Evolutionary conservation across 1,140 invertebrate species (phyloP).

Genomic region (Pachyrhynchus sulphureomaculatus): DNA sequence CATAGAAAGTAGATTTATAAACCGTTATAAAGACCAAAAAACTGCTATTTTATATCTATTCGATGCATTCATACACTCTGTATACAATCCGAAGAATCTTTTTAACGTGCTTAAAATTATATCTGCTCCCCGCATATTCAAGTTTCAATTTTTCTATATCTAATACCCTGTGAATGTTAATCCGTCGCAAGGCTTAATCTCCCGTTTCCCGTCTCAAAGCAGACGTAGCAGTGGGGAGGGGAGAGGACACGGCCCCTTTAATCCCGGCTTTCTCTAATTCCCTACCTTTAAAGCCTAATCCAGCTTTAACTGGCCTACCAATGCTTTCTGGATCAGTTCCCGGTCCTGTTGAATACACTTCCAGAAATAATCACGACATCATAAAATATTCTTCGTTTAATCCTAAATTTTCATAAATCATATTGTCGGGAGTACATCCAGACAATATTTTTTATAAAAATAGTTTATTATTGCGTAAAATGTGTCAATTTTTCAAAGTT

Average conservation of each 20-base stretch:
- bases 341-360: conserved; percentile 31
- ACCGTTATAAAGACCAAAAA: too few relatives aligned
- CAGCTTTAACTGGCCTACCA: conserved; percentile 54
- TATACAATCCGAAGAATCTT: not conserved
- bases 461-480: too few relatives aligned
- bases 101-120: conserved; percentile 18
- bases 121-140: conserved; percentile 21
- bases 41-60: too few relatives aligned
- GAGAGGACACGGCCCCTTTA: conserved; percentile 49
- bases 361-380: conserved; percentile 25
- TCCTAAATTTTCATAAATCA: conserved; percentile 7
- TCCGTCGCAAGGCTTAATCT: conserved; percentile 46
- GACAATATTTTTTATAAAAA: too few relatives aligned
- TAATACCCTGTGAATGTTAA: conserved; percentile 49
- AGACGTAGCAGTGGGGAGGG: conserved; percentile 19
- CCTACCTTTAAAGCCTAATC: conserved; percentile 55
- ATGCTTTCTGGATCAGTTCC: conserved; percentile 37
- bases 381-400: conserved; percentile 17
- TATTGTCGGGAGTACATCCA: too few relatives aligned
- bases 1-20: too few relatives aligned
- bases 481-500: too few relatives aligned
- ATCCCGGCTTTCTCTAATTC: conserved; percentile 57
- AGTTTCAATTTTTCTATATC: conserved; percentile 47
- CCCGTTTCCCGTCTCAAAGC: conserved; percentile 46
- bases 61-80: not conserved